These are phyloP conservation scores for Calosoma granatense DNA, from an alignment of 1,140 invertebrate species.

Conservation along the genomic window DNA sequence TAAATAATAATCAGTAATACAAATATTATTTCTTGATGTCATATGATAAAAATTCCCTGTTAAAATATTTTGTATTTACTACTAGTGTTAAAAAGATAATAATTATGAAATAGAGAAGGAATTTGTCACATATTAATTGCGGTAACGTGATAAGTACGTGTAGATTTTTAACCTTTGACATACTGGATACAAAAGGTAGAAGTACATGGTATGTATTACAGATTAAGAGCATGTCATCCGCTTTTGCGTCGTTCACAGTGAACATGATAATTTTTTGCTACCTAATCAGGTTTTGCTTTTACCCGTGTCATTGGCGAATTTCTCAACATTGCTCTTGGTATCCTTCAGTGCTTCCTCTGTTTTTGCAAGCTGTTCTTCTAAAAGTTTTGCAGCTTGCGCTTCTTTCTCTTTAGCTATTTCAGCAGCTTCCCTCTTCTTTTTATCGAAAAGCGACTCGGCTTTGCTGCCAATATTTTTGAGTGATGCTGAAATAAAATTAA, in stretches of 20 bases:
- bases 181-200: too few species aligned
- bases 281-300: too few species aligned
- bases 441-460: conserved; percentile 12
- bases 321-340: neutral
- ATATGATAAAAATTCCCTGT: too few species aligned
- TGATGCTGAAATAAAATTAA: conserved; percentile 13
- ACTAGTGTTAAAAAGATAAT: neutral
- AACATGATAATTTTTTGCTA: too few species aligned
- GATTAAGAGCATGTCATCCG: too few species aligned
- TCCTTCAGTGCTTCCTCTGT: neutral
- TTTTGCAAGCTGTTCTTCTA: neutral
- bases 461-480: conserved; percentile 15
- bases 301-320: neutral
- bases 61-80: too few species aligned
- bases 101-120: too few species aligned
- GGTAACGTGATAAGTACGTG: too few species aligned
- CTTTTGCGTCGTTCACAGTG: too few species aligned
- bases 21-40: conserved; percentile 4
- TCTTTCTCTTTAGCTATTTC: conserved; percentile 11
- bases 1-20: neutral
- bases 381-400: conserved; percentile 1
- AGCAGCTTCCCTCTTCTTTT: conserved; percentile 9
- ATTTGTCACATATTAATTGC: too few species aligned
- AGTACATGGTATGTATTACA: too few species aligned
- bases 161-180: too few species aligned